phyloP scores from a whole-genome alignment of 2,113 vertebrate species.

The Acanthisitta chloris region DNA sequence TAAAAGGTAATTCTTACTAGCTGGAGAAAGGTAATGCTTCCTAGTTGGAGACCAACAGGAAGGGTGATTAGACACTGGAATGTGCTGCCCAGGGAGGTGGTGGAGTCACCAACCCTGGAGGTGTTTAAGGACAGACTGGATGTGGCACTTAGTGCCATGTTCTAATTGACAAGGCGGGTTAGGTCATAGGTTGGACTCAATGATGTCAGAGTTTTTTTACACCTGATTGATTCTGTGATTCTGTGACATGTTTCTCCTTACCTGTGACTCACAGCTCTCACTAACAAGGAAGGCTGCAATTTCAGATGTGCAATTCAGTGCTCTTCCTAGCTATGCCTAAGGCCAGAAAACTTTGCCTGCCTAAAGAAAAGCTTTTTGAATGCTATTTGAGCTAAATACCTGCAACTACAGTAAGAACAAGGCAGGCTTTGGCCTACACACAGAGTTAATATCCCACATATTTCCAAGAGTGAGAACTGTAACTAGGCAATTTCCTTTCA shows the following conservation, averaged over 20 bases:
- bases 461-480: not conserved
- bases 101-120: no score
- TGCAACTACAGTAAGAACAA: not conserved
- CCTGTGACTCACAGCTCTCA: not conserved
- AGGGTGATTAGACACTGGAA: no score
- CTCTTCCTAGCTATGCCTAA: not conserved
- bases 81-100: no score
- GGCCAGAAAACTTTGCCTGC: not conserved
- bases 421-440: not conserved
- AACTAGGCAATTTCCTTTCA: not conserved
- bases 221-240: no score
- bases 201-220: no score
- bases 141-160: no score
- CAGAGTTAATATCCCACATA: not conserved
- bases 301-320: not conserved
- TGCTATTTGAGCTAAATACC: constrained; percentile 1
- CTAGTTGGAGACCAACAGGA: not conserved
- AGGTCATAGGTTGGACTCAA: no score
- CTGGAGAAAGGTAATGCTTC: not conserved
- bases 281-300: not conserved
- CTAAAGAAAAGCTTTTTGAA: not conserved
- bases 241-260: not conserved
- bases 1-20: not conserved
- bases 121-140: no score
- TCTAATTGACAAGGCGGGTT: no score